Percentiles rank a stretch among this genome's conserved stretches.
These are phyloP conservation scores for Drosophila teissieri DNA, from an alignment of 1,140 invertebrate species.

Conservation along the genomic window DNA sequence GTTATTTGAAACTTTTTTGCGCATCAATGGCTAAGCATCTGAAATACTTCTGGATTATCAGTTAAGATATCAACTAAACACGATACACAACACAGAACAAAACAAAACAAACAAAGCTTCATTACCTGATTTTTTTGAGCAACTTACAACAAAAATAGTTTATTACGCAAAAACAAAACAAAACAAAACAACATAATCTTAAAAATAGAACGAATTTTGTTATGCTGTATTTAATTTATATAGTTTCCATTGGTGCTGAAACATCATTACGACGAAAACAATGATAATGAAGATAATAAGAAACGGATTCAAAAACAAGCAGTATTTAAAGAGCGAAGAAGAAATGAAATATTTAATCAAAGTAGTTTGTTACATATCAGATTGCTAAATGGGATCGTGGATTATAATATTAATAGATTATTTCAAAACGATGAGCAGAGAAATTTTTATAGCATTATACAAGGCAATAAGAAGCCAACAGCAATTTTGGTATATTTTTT, in stretches of 20 bases:
- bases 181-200: conserved; percentile 19
- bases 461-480: conserved; percentile 27
- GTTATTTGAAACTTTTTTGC: conserved; percentile 41
- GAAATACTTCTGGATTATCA: conserved; percentile 27
- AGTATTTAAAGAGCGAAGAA: conserved; percentile 59
- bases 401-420: conserved; percentile 19
- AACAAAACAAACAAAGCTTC: conserved; percentile 70
- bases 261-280: conserved; percentile 23
- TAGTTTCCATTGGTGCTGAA: conserved; percentile 60
- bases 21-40: conserved; percentile 12
- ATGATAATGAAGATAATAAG: conserved; percentile 18
- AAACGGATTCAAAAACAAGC: conserved; percentile 26
- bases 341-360: conserved; percentile 48
- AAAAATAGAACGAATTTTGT: conserved; percentile 70
- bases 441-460: conserved; percentile 72
- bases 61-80: conserved; percentile 31
- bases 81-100: conserved; percentile 42
- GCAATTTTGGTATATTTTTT: conserved; percentile 46
- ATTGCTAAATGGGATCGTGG: conserved; percentile 23
- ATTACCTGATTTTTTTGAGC: conserved; percentile 81
- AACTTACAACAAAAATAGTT: conserved; percentile 61
- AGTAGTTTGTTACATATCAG: conserved; percentile 79
- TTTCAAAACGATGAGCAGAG: conserved; percentile 23
- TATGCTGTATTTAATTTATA: conserved; percentile 45
- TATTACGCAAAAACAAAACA: conserved; percentile 40